phyloP scores from a whole-genome alignment of 2,113 vertebrate species.

The Cyprinodon brontotheroides region DNA sequence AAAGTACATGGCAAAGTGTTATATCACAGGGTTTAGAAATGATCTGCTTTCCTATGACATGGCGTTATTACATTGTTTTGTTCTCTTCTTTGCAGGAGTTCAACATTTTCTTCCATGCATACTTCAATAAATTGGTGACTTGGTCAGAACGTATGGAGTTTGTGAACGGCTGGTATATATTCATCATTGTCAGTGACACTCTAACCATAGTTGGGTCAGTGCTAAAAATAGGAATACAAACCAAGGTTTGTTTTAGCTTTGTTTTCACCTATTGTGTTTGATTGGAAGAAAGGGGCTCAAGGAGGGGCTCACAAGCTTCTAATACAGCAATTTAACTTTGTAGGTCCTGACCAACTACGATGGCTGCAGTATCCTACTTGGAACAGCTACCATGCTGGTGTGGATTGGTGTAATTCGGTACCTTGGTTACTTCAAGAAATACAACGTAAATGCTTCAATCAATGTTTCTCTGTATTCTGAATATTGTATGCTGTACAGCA shows the following conservation, averaged over 20 bases:
- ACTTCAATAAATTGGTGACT: constrained; percentile 84
- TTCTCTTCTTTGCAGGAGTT: constrained; percentile 84
- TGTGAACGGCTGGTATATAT: constrained; percentile 94
- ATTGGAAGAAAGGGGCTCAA: neutral
- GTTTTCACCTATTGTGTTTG: neutral
- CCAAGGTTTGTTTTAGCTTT: constrained; percentile 80
- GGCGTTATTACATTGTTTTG: neutral
- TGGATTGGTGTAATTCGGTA: constrained; percentile 95
- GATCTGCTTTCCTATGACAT: neutral
- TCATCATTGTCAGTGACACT: constrained; percentile 89
- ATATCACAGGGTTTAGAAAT: neutral
- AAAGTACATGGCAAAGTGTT: neutral
- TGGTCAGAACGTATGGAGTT: constrained; percentile 91
- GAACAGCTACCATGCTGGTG: constrained; percentile 90
- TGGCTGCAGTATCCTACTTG: constrained; percentile 91
- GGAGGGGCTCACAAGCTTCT: neutral
- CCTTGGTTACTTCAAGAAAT: constrained; percentile 94
- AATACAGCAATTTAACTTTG: constrained; percentile 22
- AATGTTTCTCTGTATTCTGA: neutral
- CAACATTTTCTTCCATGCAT: constrained; percentile 80
- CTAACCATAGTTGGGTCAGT: constrained; percentile 88
- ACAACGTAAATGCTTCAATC: constrained; percentile 85
- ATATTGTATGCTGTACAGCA: neutral
- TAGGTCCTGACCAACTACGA: constrained; percentile 92
- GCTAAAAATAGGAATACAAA: constrained; percentile 95